Evolutionary conservation across 2,888 invertebrate genomes (phyloP).

Genomic region (Eupithecia abbreviata): DNA sequence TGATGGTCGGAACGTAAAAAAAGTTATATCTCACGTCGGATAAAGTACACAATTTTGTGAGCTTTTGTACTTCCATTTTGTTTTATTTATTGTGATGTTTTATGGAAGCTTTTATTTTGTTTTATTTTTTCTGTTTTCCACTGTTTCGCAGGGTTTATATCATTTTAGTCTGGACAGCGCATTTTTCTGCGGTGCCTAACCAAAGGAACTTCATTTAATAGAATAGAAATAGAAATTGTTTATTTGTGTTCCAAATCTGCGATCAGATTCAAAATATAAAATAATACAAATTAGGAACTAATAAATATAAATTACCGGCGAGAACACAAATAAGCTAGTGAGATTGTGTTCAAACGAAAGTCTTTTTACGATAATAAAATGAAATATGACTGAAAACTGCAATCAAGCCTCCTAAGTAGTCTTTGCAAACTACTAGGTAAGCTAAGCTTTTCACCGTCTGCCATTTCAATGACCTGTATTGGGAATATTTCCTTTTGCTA

Average conservation of each 20-base stretch:
- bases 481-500: neutral
- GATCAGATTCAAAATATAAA: too few relatives aligned
- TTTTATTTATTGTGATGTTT: conserved; percentile 28
- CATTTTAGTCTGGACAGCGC: neutral
- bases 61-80: conserved; percentile 35
- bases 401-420: neutral
- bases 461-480: neutral
- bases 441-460: neutral
- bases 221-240: too few relatives aligned
- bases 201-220: too few relatives aligned
- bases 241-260: too few relatives aligned
- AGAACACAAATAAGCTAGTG: too few relatives aligned
- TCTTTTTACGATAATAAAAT: neutral
- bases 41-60: conserved; percentile 40
- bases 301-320: too few relatives aligned
- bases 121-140: conserved; percentile 5
- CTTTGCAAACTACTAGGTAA: neutral
- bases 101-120: conserved; percentile 10
- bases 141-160: neutral
- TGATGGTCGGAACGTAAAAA: conserved; percentile 55
- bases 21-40: conserved; percentile 46
- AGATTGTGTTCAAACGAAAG: neutral
- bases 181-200: too few relatives aligned
- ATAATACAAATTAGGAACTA: too few relatives aligned
- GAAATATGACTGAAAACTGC: neutral